Evolutionary conservation across 2,113 vertebrate genomes (phyloP).

Genomic region (Balaenoptera acutorostrata): DNA sequence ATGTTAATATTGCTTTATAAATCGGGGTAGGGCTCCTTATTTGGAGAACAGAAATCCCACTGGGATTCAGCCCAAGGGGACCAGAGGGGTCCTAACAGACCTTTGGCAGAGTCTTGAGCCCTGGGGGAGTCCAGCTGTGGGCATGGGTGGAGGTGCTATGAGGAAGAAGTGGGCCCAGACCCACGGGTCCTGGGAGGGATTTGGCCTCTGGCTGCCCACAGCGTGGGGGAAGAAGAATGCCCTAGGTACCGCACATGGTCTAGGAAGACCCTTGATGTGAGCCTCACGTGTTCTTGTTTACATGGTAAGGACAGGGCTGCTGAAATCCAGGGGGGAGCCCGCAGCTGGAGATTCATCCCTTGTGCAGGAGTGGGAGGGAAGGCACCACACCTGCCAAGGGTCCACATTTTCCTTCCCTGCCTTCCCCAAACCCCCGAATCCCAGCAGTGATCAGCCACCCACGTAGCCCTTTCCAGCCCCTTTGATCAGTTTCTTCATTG

Average conservation of each 20-base stretch:
- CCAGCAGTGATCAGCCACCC: neutral
- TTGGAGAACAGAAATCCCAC: neutral
- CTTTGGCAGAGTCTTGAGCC: neutral
- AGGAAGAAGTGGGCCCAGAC: neutral
- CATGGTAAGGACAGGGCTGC: neutral
- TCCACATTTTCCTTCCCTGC: neutral
- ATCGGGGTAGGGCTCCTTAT: neutral
- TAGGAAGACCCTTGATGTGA: fast-evolving
- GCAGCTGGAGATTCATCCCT: neutral
- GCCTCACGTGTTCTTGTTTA: neutral
- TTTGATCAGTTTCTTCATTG: neutral
- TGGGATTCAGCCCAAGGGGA: neutral
- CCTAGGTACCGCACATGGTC: fast-evolving
- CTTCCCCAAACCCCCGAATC: neutral
- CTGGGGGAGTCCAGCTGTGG: neutral
- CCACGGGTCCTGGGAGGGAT: neutral
- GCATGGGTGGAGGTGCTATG: fast-evolving
- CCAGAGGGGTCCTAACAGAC: neutral
- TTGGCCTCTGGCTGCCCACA: neutral
- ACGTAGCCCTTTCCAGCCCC: neutral
- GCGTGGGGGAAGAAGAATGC: neutral
- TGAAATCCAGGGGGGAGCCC: fast-evolving
- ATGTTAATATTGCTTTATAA: neutral
- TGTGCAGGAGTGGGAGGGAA: neutral
- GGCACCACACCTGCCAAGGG: neutral